Evolutionary conservation across 2,113 vertebrate genomes (phyloP), one percentile per base, ranked within the genome.

Genomic region (Psittacara wagleri): DNA sequence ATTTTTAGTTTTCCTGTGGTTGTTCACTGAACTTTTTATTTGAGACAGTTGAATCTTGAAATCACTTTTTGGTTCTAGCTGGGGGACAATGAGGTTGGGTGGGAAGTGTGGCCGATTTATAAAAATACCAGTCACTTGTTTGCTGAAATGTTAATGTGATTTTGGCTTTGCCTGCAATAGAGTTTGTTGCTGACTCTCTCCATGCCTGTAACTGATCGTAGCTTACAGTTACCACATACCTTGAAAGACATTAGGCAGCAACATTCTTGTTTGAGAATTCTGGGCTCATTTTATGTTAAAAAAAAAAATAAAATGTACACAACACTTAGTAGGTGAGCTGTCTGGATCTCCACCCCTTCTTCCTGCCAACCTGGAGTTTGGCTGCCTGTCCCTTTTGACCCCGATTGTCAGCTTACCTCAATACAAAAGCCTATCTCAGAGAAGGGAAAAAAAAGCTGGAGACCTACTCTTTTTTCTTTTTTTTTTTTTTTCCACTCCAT

Each of bases 231-330:
- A 48, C 43, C 35, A 64, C 48, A 75, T 6, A 81, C 54, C 13
- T 61, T 59, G 25, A 86, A 81, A 46, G 19, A 59, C 39, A 66
- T n/a, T 72, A 76, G 7, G 11, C 27, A 88, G 51, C 27, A 67
- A 54, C 20, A 59, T 7, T 20, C n/a, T 37, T 52, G 17, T 44
- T 86, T 78, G 16, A 87, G 52, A 82, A 55, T 64, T 6, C 2
- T 6, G 55, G 41, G 10, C 25, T 83, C 5, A 43, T 64, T 88
- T 93, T 74, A 51, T 13, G 2, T 2, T 33, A n/a, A n/a, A 41
- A 69, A 54, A 27, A 41, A 48, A 9, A 44, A 44, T 5, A 18
- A 35, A 1, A 29, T 0, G 4, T 49, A 46, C 0, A 3, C 6
- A 29, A 33, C 7, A 23, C 3, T 11, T 46, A 31, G 12, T 37